A percentile compares a stretch with the other conserved stretches of the same genome.
These are phyloP conservation scores for Cryptosula pallasiana DNA, from an alignment of 2,888 invertebrate genomes.

Conservation along the genomic window DNA sequence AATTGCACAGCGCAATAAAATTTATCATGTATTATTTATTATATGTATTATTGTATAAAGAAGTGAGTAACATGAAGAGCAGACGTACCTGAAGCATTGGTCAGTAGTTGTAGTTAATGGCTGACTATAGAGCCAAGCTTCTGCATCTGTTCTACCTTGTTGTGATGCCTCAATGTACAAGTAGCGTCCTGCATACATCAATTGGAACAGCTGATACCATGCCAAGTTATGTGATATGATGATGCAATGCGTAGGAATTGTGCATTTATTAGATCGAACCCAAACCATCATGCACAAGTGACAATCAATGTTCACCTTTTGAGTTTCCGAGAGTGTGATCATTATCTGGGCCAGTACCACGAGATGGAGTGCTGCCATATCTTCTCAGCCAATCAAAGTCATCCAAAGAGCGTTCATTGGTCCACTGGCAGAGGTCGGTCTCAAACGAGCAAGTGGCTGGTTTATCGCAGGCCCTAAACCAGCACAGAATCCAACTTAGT, in stretches of 20 bases:
- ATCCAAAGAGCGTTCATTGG: conserved; percentile 27
- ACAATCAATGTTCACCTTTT: not conserved
- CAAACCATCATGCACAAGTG: too few relatives aligned
- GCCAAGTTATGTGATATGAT: too few relatives aligned
- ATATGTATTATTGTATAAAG: too few relatives aligned
- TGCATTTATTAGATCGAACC: too few relatives aligned
- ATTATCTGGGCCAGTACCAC: not conserved
- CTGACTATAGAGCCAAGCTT: conserved; percentile 52
- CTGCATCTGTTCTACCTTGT: conserved; percentile 57
- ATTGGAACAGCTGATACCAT: too few relatives aligned
- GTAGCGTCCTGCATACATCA: conserved; percentile 58
- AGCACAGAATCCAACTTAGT: too few relatives aligned
- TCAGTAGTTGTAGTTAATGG: not conserved
- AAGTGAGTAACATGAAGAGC: too few relatives aligned
- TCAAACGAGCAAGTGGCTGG: conserved; percentile 36
- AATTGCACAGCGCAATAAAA: too few relatives aligned
- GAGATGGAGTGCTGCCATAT: conserved; percentile 1
- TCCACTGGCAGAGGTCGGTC: conserved; percentile 36
- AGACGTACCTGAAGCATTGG: conserved; percentile 19
- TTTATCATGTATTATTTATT: too few relatives aligned
- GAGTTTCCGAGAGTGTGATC: conserved; percentile 30
- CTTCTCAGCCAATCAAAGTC: conserved; percentile 23
- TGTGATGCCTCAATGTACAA: conserved; percentile 59
- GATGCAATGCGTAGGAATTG: too few relatives aligned
- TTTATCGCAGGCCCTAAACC: conserved; percentile 26